A percentile compares a stretch with the other conserved stretches of the same genome.
Evolutionary conservation across 2,797 vertebrate genomes (phyloP).

Genomic region (Myotis pilosus): DNA sequence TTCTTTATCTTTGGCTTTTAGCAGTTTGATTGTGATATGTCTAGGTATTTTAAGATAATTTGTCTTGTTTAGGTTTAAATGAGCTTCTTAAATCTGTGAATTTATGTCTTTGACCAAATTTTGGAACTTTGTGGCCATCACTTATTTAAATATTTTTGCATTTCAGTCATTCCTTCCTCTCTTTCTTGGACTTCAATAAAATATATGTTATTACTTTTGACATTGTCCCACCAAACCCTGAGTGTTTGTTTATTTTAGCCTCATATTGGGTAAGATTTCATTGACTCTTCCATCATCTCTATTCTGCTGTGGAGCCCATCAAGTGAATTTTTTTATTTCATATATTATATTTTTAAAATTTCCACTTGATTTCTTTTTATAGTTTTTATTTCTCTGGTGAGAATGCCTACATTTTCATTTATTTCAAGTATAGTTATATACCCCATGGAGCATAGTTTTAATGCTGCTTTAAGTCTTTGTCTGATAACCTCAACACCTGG

Average conservation of each 20-base stretch:
- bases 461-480: not conserved
- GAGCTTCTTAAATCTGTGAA: not conserved
- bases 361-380: not conserved
- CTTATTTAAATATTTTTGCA: not conserved
- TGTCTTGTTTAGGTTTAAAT: not conserved
- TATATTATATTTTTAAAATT: not conserved
- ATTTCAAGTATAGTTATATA: not conserved
- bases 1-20: not conserved
- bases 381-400: not conserved
- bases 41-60: not conserved
- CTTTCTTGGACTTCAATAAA: not conserved
- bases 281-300: not conserved
- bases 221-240: not conserved
- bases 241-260: not conserved
- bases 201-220: not conserved
- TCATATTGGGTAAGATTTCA: not conserved
- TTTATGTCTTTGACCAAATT: constrained; percentile 2
- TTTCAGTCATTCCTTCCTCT: not conserved
- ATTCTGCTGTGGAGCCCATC: not conserved
- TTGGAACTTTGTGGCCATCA: not conserved
- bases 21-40: not conserved
- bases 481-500: not conserved
- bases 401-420: not conserved
- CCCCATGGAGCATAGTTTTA: not conserved
- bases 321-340: not conserved